Percentiles rank a stretch among this genome's conserved stretches.
These are phyloP conservation scores for Silurus glanis DNA, from an alignment of 2,113 vertebrate genomes.

Conservation along the genomic window DNA sequence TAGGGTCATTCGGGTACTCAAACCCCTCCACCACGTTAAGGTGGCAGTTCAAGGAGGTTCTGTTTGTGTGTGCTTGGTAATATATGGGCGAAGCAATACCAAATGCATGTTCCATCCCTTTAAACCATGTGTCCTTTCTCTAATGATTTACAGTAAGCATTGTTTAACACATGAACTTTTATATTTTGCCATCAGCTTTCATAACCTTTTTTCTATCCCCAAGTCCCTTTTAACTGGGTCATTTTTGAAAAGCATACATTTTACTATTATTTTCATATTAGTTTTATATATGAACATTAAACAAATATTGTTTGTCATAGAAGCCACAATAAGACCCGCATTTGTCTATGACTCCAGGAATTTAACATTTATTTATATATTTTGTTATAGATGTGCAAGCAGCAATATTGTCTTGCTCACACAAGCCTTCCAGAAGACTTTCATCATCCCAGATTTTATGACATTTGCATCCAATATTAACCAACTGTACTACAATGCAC, in stretches of 20 bases:
- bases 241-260: background rate
- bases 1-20: too few relatives aligned
- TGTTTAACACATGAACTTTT: background rate
- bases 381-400: constrained; percentile 75
- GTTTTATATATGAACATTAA: too few relatives aligned
- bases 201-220: background rate
- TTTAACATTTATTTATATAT: constrained; percentile 11
- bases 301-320: background rate
- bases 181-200: background rate
- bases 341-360: background rate
- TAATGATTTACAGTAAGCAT: constrained; percentile 17
- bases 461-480: constrained; percentile 77
- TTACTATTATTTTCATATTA: background rate
- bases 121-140: background rate
- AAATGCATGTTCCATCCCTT: background rate
- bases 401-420: constrained; percentile 86
- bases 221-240: background rate
- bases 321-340: background rate
- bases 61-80: background rate
- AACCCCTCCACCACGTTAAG: too few relatives aligned
- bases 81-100: background rate
- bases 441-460: constrained; percentile 86
- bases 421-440: constrained; percentile 84
- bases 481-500: constrained; percentile 73
- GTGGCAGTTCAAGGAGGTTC: too few relatives aligned